Conservation (phyloP, 2,888 invertebrate species). For the Polia nebulosa region DNA sequence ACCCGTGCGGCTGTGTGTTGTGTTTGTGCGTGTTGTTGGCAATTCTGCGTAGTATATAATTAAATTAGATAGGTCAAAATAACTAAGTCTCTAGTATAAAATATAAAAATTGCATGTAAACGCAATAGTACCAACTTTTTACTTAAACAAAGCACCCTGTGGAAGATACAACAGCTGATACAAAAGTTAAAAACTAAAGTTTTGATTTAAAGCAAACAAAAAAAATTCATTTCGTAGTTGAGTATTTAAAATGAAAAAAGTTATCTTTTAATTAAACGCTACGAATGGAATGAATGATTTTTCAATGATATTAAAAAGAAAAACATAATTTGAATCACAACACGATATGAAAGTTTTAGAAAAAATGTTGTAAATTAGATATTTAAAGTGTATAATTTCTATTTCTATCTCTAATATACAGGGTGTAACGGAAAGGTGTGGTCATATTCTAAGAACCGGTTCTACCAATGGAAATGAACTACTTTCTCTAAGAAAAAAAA, state of each 20-base stretch:
- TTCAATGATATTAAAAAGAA: constrained; percentile 22
- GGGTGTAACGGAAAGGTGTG: too few relatives aligned
- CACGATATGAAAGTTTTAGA: constrained; percentile 21
- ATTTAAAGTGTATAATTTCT: too few relatives aligned
- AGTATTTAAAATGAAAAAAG: constrained; percentile 41
- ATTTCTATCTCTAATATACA: too few relatives aligned
- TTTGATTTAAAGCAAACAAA: constrained; percentile 46
- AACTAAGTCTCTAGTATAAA: background rate
- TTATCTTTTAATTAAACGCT: constrained; percentile 18
- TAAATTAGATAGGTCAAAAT: background rate
- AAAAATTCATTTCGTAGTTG: constrained; percentile 26
- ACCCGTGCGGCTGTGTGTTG: too few relatives aligned
- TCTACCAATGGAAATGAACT: too few relatives aligned
- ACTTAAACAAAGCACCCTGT: constrained; percentile 30
- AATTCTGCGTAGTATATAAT: background rate
- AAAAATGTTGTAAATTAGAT: too few relatives aligned
- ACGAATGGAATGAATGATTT: constrained; percentile 29
- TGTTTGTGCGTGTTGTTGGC: too few relatives aligned
- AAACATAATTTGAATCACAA: constrained; percentile 11
- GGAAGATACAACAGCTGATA: constrained; percentile 43
- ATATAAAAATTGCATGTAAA: constrained; percentile 8
- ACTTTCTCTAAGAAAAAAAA: too few relatives aligned
- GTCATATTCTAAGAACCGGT: too few relatives aligned
- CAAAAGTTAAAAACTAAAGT: constrained; percentile 47
- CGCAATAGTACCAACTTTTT: constrained; percentile 33